Evolutionary conservation across 2,888 invertebrate species (phyloP).

Genomic region (Brachyopa scutellaris): DNA sequence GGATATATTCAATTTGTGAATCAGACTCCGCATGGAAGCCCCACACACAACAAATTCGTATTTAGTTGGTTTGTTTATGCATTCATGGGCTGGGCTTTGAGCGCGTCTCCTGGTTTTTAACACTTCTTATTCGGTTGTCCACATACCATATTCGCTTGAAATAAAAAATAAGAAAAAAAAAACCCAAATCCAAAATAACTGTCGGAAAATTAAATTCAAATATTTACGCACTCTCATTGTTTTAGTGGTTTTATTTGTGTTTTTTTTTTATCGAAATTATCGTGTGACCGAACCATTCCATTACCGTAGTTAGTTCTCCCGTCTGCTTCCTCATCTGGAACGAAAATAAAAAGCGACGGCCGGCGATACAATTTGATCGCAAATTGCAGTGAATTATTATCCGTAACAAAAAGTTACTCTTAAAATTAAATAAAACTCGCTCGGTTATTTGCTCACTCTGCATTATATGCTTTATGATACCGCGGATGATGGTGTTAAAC

Average conservation of each 20-base stretch:
- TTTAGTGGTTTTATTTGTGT: slow-evolving; percentile 12
- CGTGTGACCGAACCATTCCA: slow-evolving; percentile 55
- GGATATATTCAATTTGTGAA: slow-evolving; percentile 72
- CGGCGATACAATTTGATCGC: slow-evolving; percentile 29
- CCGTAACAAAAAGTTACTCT: slow-evolving; percentile 19
- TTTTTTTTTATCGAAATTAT: slow-evolving; percentile 41
- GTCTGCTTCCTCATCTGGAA: slow-evolving; percentile 43
- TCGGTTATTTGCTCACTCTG: slow-evolving; percentile 36
- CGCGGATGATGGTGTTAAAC: slow-evolving; percentile 50
- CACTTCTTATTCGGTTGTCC: slow-evolving; percentile 20
- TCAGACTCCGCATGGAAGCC: slow-evolving; percentile 69
- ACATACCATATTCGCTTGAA: neutral
- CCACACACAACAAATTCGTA: slow-evolving; percentile 62
- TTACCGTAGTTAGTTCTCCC: slow-evolving; percentile 39
- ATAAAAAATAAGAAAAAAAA: neutral
- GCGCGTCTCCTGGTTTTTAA: slow-evolving; percentile 56
- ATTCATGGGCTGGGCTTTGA: slow-evolving; percentile 67
- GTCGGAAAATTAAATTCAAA: neutral
- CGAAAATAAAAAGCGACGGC: slow-evolving; percentile 3
- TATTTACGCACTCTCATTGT: too few relatives aligned
- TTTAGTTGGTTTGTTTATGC: slow-evolving; percentile 67
- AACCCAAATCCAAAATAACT: neutral
- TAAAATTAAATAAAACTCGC: slow-evolving; percentile 16
- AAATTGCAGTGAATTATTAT: slow-evolving; percentile 34
- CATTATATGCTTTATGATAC: neutral